These are phyloP conservation scores for Gobio gobio DNA, from an alignment of 2,113 vertebrate species.

Conservation along the genomic window DNA sequence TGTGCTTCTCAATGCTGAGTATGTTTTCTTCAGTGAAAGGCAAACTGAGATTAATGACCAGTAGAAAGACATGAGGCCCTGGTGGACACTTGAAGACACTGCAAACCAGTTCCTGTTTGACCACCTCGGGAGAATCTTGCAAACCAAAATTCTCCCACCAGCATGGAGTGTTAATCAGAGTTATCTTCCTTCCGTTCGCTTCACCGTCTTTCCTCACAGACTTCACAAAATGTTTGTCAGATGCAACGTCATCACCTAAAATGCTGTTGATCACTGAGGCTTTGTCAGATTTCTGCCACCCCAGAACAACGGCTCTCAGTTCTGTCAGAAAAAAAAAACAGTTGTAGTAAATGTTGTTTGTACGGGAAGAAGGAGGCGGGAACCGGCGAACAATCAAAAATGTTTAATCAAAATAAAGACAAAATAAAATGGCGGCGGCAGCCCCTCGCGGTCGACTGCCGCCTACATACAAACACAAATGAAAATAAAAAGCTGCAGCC, in stretches of 20 bases:
- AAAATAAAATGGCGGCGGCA: too few relatives aligned
- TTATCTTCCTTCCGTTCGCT: background rate
- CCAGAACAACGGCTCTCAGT: background rate
- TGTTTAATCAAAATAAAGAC: too few relatives aligned
- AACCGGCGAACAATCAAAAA: too few relatives aligned
- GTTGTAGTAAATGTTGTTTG: too few relatives aligned
- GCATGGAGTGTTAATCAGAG: background rate
- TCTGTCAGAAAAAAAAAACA: background rate
- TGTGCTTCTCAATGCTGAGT: background rate
- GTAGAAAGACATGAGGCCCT: background rate
- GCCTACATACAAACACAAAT: too few relatives aligned
- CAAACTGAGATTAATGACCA: background rate
- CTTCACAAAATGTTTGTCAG: background rate
- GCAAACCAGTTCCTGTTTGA: background rate
- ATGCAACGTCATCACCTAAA: background rate
- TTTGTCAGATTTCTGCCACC: background rate
- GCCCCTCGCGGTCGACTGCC: too few relatives aligned
- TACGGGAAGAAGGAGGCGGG: too few relatives aligned
- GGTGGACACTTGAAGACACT: background rate
- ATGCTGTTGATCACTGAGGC: background rate
- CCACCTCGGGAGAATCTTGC: background rate
- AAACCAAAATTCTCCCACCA: background rate
- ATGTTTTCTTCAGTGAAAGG: background rate
- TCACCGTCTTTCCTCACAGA: background rate
- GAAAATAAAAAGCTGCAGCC: too few relatives aligned